A percentile compares a stretch with the other conserved stretches of the same genome.
These are phyloP conservation scores for Manacus vitellinus DNA, from an alignment of 2,113 vertebrate genomes.

Conservation along the genomic window DNA sequence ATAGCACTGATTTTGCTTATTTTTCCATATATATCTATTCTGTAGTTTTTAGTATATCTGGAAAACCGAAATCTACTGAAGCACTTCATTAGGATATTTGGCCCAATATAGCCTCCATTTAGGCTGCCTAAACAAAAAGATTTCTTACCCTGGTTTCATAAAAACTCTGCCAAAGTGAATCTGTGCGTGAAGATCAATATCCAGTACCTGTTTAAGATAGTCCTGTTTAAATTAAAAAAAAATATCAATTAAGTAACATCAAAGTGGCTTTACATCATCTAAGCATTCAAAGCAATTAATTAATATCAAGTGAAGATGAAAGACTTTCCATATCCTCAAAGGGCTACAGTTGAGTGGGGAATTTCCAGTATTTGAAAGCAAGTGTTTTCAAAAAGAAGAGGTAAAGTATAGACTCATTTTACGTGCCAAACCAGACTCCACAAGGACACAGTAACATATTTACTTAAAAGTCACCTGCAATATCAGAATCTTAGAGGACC, in stretches of 20 bases:
- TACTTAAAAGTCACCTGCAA: not conserved
- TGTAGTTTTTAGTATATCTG: not conserved
- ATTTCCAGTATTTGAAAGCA: conserved; percentile 5
- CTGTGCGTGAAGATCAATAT: conserved; percentile 98
- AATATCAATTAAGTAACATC: conserved; percentile 6
- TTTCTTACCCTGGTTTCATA: conserved; percentile 98
- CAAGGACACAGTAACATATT: not conserved
- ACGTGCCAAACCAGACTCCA: conserved; percentile 26
- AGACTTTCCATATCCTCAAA: not conserved
- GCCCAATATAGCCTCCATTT: not conserved
- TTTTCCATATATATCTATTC: not conserved
- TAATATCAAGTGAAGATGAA: conserved; percentile 18
- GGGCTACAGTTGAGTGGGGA: not conserved
- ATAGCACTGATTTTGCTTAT: not conserved
- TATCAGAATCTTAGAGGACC: not conserved
- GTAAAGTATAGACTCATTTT: not conserved
- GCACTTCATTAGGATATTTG: not conserved
- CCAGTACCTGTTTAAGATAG: conserved; percentile 99
- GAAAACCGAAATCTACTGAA: not conserved
- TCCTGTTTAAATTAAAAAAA: conserved; percentile 82
- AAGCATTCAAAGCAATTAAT: conserved; percentile 27
- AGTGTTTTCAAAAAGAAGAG: not conserved
- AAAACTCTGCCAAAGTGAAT: conserved; percentile 99
- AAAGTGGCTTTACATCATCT: conserved; percentile 19
- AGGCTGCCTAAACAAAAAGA: not conserved